Evolutionary conservation across 2,113 vertebrate species (phyloP).

Genomic region (Oxyruncus cristatus): DNA sequence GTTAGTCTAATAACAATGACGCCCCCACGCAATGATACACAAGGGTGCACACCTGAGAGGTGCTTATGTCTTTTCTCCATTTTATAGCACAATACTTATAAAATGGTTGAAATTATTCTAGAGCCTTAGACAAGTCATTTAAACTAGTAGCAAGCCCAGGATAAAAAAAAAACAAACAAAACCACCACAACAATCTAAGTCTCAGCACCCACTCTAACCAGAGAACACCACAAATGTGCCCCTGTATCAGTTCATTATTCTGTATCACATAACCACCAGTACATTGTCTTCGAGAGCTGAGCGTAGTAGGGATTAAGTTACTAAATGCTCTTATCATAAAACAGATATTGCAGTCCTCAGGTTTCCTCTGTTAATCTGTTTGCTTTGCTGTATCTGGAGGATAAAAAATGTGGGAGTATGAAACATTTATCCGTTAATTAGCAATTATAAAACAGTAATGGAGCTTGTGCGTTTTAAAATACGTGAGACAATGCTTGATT

Average conservation of each 20-base stretch:
- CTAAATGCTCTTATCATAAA: conserved; percentile 52
- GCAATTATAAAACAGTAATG: conserved; percentile 30
- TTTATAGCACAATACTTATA: background rate
- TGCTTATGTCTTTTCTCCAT: background rate
- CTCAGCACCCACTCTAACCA: background rate
- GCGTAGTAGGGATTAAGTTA: background rate
- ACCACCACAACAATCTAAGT: background rate
- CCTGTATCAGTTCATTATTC: background rate
- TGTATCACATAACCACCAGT: background rate
- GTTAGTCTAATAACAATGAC: background rate
- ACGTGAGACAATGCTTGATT: background rate
- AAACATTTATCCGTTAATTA: conserved; percentile 57
- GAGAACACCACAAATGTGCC: background rate
- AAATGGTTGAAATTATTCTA: background rate
- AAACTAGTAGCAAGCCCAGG: background rate
- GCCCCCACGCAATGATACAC: background rate
- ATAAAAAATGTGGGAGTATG: conserved; percentile 59
- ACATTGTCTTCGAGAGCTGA: background rate
- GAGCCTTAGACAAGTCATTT: background rate
- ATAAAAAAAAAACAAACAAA: background rate
- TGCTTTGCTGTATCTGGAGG: conserved; percentile 50
- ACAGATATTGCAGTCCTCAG: conserved; percentile 37
- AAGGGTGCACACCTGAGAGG: background rate
- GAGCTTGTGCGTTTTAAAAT: background rate
- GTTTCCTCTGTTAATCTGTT: conserved; percentile 54